Evolutionary conservation across 2,888 invertebrate genomes (phyloP), one percentile per base, ranked within the genome.

Genomic region (Torymus tubicola): DNA sequence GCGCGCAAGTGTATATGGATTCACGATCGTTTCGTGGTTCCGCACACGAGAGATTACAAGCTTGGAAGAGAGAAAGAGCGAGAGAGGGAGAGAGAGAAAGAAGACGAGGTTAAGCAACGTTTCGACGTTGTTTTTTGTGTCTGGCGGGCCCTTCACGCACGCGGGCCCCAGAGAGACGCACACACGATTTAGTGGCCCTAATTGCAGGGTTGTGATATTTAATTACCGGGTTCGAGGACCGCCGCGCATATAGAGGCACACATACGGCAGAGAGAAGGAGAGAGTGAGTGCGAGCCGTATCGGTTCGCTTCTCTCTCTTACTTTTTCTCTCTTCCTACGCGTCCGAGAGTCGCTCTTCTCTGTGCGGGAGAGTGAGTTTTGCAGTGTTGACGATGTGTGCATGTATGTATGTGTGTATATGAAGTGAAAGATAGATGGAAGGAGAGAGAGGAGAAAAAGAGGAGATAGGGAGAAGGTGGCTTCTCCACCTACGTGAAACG

Each of bases 121-220:
- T 89, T 88, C 87, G 88, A 87, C 88, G 89, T 90, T 89, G 89
- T 90, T 91, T 91, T 90, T 91, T 91, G 88, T 90, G 90, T 90
- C 90, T 90, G 90, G 90, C 91, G 90, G 91, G 91, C 90, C 91
- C 85, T 84, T 84, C 83, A 83, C 86, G 86, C 90, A 53, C 63
- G 31, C 90, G 91, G 92, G 92, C 91, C 92, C 89, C 91, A 92
- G 60, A 70, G 71, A 78, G 81, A 65, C 81, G 79, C 72, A 52
- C 93, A 70, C 93, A 93, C 94, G 94, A 95, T 95, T 95, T 95
- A 95, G 95, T 94, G 95, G 93, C 94, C 94, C 94, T 95, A 95
- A 95, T 95, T 95, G 95, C 94, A 95, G 95, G 95, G 95, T 95
- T 93, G 93, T 93, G 93, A 93, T 93, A 94, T 94, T 95, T 95